phyloP scores from a whole-genome alignment of 2,888 invertebrate species.

The Cantharis nigra region DNA sequence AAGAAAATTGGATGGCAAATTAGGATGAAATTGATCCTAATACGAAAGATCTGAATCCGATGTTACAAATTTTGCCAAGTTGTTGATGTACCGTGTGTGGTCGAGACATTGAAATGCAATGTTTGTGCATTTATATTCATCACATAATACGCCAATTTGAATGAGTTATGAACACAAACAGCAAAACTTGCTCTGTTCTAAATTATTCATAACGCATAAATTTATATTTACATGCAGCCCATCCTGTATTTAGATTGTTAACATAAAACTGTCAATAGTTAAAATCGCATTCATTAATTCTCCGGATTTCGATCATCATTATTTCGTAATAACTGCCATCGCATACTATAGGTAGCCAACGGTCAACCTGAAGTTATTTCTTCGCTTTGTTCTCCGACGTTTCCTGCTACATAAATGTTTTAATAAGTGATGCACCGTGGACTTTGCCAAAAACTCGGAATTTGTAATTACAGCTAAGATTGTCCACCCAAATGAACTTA shows the following conservation, averaged over 20 bases:
- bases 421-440: not conserved
- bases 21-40: not conserved
- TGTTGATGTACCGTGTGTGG: conserved; percentile 41
- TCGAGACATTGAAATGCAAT: conserved; percentile 43
- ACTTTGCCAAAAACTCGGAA: not conserved
- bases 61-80: conserved; percentile 12
- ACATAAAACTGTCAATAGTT: conserved; percentile 53
- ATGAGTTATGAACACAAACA: conserved; percentile 50
- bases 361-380: not conserved
- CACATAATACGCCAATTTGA: conserved; percentile 51
- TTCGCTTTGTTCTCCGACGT: not conserved
- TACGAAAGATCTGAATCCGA: conserved; percentile 1
- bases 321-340: conserved; percentile 24
- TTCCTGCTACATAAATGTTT: not conserved
- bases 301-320: conserved; percentile 20
- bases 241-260: conserved; percentile 51
- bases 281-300: conserved; percentile 50
- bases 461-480: conserved; percentile 22
- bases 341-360: conserved; percentile 2
- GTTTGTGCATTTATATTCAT: conserved; percentile 42
- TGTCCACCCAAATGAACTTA: conserved; percentile 1
- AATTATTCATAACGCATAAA: conserved; percentile 54
- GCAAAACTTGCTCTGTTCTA: conserved; percentile 46
- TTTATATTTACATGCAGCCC: conserved; percentile 48
- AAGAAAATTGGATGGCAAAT: not conserved